Conservation (phyloP, 1,140 invertebrate genomes). For the Diabrotica undecimpunctata region DNA sequence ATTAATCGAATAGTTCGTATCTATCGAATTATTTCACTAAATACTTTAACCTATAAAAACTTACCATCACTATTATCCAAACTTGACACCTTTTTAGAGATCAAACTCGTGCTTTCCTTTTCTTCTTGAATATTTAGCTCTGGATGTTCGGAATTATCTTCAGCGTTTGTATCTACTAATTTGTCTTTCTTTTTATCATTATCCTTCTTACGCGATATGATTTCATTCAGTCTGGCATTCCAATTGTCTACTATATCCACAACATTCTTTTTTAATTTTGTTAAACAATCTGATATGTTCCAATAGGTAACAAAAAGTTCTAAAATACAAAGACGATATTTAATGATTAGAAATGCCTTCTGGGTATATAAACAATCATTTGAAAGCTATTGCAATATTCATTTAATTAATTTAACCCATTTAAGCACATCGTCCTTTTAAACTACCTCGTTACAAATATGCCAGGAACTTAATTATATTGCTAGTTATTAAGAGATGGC, state of each 20-base stretch:
- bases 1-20: not conserved
- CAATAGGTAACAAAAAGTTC: conserved; percentile 35
- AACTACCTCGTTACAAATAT: too few relatives aligned
- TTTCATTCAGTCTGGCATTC: conserved; percentile 57
- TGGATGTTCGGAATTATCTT: conserved; percentile 10
- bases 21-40: not conserved
- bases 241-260: conserved; percentile 62
- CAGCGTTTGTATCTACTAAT: conserved; percentile 2
- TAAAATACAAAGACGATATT: conserved; percentile 5
- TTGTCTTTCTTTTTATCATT: conserved; percentile 43
- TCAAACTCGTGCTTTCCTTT: conserved; percentile 13
- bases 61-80: conserved; percentile 38
- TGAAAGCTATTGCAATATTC: too few relatives aligned
- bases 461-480: too few relatives aligned
- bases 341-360: too few relatives aligned
- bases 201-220: conserved; percentile 27
- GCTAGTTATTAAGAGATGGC: too few relatives aligned
- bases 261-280: conserved; percentile 60
- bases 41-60: not conserved
- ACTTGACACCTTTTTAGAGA: conserved; percentile 38
- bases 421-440: too few relatives aligned
- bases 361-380: too few relatives aligned
- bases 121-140: conserved; percentile 3
- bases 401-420: too few relatives aligned
- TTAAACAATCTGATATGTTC: conserved; percentile 61